A percentile compares a stretch with the other conserved stretches of the same genome.
These are phyloP conservation scores for Amiota minor DNA, from an alignment of 2,888 invertebrate species.

Conservation along the genomic window DNA sequence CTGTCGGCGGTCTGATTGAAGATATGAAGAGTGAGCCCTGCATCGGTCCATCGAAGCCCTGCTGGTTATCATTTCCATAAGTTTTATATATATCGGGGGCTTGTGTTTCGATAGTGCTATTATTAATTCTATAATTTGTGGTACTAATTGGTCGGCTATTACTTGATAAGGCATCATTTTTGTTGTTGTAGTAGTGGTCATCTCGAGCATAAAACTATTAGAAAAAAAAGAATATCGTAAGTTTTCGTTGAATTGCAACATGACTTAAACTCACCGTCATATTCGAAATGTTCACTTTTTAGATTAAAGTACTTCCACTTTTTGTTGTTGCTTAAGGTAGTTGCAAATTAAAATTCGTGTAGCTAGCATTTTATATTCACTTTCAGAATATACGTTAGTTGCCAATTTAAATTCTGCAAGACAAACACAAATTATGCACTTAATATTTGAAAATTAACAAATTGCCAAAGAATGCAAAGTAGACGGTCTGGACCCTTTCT, in stretches of 20 bases:
- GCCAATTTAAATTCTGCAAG: too few relatives aligned
- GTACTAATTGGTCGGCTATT: conserved; percentile 82
- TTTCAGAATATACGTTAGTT: too few relatives aligned
- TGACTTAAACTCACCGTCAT: conserved; percentile 45
- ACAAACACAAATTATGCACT: too few relatives aligned
- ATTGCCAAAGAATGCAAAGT: too few relatives aligned
- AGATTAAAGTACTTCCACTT: neutral
- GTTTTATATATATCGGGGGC: conserved; percentile 39
- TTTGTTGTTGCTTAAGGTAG: neutral
- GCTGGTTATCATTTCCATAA: conserved; percentile 44
- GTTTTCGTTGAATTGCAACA: neutral
- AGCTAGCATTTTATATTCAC: neutral
- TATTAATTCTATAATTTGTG: conserved; percentile 56
- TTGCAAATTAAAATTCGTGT: neutral
- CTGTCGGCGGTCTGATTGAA: neutral
- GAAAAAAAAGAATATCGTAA: neutral
- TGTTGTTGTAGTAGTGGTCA: conserved; percentile 68
- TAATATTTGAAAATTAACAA: too few relatives aligned
- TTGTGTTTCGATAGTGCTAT: conserved; percentile 47
- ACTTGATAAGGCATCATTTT: conserved; percentile 83
- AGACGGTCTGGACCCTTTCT: too few relatives aligned
- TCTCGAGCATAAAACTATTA: conserved; percentile 68
- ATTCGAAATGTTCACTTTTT: conserved; percentile 35
- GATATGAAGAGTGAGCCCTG: conserved; percentile 2
- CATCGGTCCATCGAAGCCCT: neutral